phyloP scores from a whole-genome alignment of 2,797 vertebrate species.

The Propithecus perrieri region DNA sequence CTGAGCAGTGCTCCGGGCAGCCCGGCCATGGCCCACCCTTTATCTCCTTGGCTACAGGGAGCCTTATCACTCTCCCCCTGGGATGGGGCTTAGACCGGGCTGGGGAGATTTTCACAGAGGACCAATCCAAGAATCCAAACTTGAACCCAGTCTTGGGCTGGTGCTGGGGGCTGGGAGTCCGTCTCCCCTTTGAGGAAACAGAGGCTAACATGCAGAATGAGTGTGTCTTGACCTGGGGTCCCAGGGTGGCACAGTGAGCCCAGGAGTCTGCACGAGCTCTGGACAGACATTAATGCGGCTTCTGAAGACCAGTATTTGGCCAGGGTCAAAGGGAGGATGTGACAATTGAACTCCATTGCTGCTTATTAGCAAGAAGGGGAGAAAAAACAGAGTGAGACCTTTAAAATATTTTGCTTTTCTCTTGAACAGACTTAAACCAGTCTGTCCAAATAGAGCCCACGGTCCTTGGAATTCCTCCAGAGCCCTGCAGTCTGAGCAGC shows the following conservation, averaged over 20 bases:
- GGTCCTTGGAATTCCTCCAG: neutral
- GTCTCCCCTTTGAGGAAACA: neutral
- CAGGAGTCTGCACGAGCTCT: fast-evolving
- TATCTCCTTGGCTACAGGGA: neutral
- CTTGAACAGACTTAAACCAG: neutral
- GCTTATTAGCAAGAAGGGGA: neutral
- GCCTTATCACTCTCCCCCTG: neutral
- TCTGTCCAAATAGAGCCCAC: slow-evolving; percentile 10
- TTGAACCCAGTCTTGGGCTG: neutral
- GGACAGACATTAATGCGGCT: fast-evolving
- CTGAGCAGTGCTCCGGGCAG: neutral
- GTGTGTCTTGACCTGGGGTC: neutral
- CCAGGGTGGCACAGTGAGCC: neutral
- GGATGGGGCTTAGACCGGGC: neutral
- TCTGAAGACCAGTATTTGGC: neutral
- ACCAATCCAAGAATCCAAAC: neutral
- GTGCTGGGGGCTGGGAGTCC: too few species aligned
- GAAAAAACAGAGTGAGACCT: neutral
- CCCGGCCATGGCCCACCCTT: neutral
- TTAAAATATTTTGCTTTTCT: neutral
- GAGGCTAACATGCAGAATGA: neutral
- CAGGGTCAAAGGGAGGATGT: neutral
- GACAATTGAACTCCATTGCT: neutral
- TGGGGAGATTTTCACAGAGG: neutral
- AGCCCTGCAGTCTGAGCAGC: neutral